Evolutionary conservation across 2,888 invertebrate genomes (phyloP), one percentile per base, ranked within the genome.

Genomic region (Poecilobothrus nobilitatus): DNA sequence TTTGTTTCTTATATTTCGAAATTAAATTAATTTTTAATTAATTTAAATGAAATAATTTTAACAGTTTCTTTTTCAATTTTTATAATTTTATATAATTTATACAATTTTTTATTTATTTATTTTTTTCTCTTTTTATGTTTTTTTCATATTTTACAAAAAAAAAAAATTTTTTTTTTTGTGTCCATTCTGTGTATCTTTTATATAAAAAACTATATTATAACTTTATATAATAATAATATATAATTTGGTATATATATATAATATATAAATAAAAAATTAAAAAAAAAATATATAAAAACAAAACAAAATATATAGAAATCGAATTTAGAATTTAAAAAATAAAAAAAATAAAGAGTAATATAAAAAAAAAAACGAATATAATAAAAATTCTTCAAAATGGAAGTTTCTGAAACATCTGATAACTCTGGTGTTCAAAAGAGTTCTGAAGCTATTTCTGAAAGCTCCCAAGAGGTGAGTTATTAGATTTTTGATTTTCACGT

Each of bases 371-470:
- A 66, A 44, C 65, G 78, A 41, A 41, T n/a, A 27, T 62, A 63
- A 34, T 27, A 27, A 27, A 2, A 12, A 15, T 12, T 41, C 41
- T 41, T 41, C 41, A 71, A 69, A 69, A 74, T 74, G 74, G 74
- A 74, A 69, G 71, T 74, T 63, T 73, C 71, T 67, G 74, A 74
- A 71, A 69, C 70, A 65, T 44, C 70, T 66, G 73, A 71, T 71
- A 34, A 66, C 41, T 66, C 71, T 63, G 72, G 71, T 68, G 72
- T 73, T 37, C 34, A 71, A 66, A 74, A 73, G 72, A 72, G 71
- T 67, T 72, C 71, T 65, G 68, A 71, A 63, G 70, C 74, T 53
- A 69, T 72, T 68, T 71, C 73, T 44, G 73, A 74, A 68, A 72
- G 71, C 66, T 71, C 73, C 33, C 68, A 72, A 21, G 74, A 74